Conservation (phyloP, 2,113 vertebrate species). For the Oplegnathus fasciatus region DNA sequence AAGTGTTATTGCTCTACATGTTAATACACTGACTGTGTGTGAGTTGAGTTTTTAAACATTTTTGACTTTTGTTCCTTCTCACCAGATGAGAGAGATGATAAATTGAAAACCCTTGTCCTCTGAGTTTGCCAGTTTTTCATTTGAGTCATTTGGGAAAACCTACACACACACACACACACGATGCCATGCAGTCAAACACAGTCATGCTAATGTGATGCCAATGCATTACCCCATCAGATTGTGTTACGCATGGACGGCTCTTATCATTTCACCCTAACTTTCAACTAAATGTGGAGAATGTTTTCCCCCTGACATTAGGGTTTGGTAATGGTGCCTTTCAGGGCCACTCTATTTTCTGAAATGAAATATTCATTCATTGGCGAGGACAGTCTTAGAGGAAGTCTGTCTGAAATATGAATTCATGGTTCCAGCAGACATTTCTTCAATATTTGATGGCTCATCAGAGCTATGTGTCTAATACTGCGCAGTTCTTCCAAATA, state of each 20-base stretch:
- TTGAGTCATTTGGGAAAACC: conserved; percentile 64
- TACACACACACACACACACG: conserved; percentile 32
- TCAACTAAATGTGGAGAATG: conserved; percentile 75
- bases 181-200: conserved; percentile 58
- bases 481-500: conserved; percentile 61
- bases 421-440: conserved; percentile 81
- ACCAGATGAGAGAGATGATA: conserved; percentile 49
- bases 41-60: conserved; percentile 39
- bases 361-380: conserved; percentile 84
- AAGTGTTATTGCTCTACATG: conserved; percentile 10
- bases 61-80: conserved; percentile 55
- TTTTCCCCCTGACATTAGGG: conserved; percentile 74
- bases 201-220: conserved; percentile 76
- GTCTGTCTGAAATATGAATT: conserved; percentile 81
- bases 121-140: conserved; percentile 48
- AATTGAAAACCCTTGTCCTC: conserved; percentile 59
- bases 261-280: conserved; percentile 79
- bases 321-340: conserved; percentile 82
- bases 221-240: conserved; percentile 78
- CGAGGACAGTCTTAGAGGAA: conserved; percentile 79
- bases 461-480: conserved; percentile 77
- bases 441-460: conserved; percentile 85
- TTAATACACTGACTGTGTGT: conserved; percentile 19
- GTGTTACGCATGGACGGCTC: conserved; percentile 74
- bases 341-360: conserved; percentile 79